Conservation (phyloP, 2,888 invertebrate genomes). For the Dimorphilus gyrociliatus region DNA sequence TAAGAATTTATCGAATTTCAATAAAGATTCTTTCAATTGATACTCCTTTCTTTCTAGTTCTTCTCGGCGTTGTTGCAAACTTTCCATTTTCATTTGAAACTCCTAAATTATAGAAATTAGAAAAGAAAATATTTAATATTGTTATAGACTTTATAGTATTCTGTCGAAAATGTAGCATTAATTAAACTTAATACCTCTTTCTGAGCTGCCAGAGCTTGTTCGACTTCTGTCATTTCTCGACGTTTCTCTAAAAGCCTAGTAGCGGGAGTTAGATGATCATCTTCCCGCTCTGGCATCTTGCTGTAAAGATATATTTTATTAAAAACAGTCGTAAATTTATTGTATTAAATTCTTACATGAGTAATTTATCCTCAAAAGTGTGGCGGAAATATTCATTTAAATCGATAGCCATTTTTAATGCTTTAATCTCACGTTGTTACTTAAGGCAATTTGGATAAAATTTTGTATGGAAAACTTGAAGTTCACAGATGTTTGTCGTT, state of each 20-base stretch:
- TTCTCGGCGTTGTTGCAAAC: conserved; percentile 35
- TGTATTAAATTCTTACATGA: conserved; percentile 26
- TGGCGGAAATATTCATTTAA: conserved; percentile 35
- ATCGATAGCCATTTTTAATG: conserved; percentile 24
- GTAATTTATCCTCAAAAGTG: conserved; percentile 36
- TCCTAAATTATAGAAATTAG: conserved; percentile 18
- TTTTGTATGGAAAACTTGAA: no score
- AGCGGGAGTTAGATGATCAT: conserved; percentile 38
- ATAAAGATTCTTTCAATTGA: conserved; percentile 34
- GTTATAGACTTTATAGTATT: no score
- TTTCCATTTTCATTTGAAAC: conserved; percentile 40
- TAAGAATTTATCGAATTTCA: conserved; percentile 38
- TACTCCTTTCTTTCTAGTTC: conserved; percentile 37
- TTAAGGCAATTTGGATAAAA: no score
- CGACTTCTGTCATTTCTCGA: conserved; percentile 38
- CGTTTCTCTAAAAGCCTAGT: conserved; percentile 36
- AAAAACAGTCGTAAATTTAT: conserved; percentile 1
- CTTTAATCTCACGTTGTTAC: no score
- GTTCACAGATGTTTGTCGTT: no score
- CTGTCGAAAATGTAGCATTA: no score
- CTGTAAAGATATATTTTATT: conserved; percentile 14
- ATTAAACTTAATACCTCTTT: conserved; percentile 32
- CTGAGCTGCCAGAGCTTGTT: conserved; percentile 35
- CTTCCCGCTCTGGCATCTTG: conserved; percentile 38
- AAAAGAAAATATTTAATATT: background rate